phyloP scores from a whole-genome alignment of 2,797 vertebrate genomes.

The Cottoperca gobio region DNA sequence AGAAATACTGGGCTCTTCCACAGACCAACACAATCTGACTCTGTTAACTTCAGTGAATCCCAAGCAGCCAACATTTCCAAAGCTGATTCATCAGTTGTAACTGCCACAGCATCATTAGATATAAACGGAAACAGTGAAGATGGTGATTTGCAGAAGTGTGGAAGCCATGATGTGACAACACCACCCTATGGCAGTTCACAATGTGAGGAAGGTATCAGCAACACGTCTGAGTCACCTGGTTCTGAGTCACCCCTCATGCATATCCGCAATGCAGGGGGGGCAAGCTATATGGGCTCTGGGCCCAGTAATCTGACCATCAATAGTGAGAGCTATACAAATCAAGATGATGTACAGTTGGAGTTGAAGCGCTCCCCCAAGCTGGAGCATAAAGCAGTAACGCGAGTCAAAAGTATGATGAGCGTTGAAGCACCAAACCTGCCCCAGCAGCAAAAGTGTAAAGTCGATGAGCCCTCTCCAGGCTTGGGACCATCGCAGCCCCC shows the following conservation, averaged over 20 bases:
- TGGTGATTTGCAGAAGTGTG: slow-evolving; percentile 62
- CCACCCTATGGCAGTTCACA: slow-evolving; percentile 71
- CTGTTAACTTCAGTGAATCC: not conserved
- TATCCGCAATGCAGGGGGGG: slow-evolving; percentile 48
- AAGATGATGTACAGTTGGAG: slow-evolving; percentile 81
- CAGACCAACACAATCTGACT: slow-evolving; percentile 27
- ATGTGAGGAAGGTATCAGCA: slow-evolving; percentile 68
- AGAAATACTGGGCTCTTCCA: not conserved
- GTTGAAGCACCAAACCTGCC: slow-evolving; percentile 79
- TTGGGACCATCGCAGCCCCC: slow-evolving; percentile 49
- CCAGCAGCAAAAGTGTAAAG: slow-evolving; percentile 71
- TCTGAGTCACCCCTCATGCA: slow-evolving; percentile 80
- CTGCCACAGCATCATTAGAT: slow-evolving; percentile 74
- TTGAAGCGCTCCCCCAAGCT: slow-evolving; percentile 89
- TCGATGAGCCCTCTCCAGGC: slow-evolving; percentile 69
- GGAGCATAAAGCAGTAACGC: slow-evolving; percentile 87
- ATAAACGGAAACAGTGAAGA: slow-evolving; percentile 74
- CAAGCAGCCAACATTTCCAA: slow-evolving; percentile 59
- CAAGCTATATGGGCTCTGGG: not conserved
- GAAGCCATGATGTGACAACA: slow-evolving; percentile 68
- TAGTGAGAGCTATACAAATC: slow-evolving; percentile 60
- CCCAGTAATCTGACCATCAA: slow-evolving; percentile 74
- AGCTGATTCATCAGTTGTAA: slow-evolving; percentile 61
- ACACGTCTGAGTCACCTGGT: slow-evolving; percentile 7
- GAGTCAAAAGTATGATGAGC: slow-evolving; percentile 88